A percentile compares a stretch with the other conserved stretches of the same genome.
These are phyloP conservation scores for Pitta sordida DNA, from an alignment of 2,113 vertebrate species.

Conservation along the genomic window DNA sequence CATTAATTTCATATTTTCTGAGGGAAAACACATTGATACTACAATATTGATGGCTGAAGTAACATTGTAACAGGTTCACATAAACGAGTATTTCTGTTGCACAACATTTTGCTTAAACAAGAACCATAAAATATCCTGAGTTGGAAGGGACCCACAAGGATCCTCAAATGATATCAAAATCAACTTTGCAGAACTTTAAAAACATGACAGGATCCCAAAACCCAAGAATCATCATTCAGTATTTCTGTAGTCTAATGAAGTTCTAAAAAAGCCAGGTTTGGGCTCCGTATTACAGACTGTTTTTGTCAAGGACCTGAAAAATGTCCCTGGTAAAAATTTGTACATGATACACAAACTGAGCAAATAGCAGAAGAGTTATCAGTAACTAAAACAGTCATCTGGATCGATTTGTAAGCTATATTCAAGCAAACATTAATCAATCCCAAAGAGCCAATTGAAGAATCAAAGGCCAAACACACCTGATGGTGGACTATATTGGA, in stretches of 20 bases:
- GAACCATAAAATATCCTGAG: background rate
- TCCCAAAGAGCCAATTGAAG: background rate
- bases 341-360: background rate
- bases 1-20: background rate
- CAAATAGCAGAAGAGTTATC: background rate
- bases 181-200: background rate
- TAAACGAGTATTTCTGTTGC: background rate
- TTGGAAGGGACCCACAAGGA: background rate
- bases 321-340: background rate
- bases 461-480: background rate
- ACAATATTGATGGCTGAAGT: background rate
- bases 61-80: background rate
- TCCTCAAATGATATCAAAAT: background rate
- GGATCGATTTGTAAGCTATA: background rate
- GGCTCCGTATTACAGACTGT: background rate
- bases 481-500: background rate
- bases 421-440: constrained; percentile 27
- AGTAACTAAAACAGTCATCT: background rate
- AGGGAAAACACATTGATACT: background rate
- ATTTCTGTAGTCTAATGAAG: background rate
- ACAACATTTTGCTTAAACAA: background rate
- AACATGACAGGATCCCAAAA: background rate
- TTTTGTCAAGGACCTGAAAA: background rate
- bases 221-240: background rate
- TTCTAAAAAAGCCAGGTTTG: background rate